phyloP scores from a whole-genome alignment of 2,113 vertebrate genomes.

The Oreocharis arfaki region DNA sequence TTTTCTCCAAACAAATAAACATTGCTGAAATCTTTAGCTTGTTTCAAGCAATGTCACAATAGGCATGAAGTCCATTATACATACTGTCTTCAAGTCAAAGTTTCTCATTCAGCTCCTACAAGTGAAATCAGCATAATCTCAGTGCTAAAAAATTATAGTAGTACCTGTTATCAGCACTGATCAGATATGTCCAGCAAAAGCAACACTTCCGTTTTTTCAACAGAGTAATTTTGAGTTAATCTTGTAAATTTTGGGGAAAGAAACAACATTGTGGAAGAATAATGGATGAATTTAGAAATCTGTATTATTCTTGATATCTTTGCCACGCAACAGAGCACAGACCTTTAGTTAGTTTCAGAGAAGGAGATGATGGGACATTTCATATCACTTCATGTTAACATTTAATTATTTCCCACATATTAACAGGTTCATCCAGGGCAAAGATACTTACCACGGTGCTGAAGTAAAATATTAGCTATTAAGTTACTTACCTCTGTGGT shows the following conservation, averaged over 20 bases:
- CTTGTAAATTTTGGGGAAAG: neutral
- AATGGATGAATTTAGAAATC: neutral
- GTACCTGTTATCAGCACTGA: neutral
- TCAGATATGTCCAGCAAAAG: neutral
- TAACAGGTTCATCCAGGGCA: neutral
- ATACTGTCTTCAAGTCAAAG: neutral
- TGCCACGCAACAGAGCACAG: neutral
- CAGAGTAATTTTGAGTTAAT: neutral
- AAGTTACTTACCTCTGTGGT: neutral
- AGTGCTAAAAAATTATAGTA: neutral
- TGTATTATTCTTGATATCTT: neutral
- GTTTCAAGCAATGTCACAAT: neutral
- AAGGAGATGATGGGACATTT: neutral
- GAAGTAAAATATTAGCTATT: conserved; percentile 31
- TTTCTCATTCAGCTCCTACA: neutral
- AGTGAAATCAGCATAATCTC: neutral
- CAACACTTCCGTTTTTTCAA: neutral
- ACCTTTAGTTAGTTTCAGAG: neutral
- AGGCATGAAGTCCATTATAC: neutral
- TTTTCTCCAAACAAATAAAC: neutral
- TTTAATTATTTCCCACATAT: conserved; percentile 3
- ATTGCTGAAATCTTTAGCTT: neutral
- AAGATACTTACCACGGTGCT: neutral
- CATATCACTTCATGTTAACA: neutral
- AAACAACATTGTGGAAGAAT: neutral